Evolutionary conservation across 2,797 vertebrate species (phyloP).

Genomic region (Podarcis siculus): DNA sequence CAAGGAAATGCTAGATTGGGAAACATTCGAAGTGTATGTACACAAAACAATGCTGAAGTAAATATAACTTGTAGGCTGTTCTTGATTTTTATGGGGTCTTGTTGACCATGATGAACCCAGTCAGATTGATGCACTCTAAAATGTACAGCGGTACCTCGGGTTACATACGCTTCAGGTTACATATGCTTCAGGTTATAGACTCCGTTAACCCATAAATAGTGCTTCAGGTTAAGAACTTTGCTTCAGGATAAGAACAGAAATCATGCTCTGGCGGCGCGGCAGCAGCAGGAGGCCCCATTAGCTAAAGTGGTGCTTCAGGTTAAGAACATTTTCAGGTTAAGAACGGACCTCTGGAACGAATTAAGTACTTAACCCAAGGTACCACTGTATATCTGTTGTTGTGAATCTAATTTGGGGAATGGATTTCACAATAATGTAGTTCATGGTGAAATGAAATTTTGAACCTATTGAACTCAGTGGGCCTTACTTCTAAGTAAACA

Average conservation of each 20-base stretch:
- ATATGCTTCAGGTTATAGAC: too few relatives aligned
- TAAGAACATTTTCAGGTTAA: too few relatives aligned
- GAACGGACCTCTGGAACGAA: too few relatives aligned
- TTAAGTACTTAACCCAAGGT: too few relatives aligned
- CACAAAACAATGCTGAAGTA: conserved; percentile 57
- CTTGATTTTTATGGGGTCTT: conserved; percentile 56
- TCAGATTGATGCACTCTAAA: conserved; percentile 56
- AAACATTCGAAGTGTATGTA: conserved; percentile 65
- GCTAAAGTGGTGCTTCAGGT: too few relatives aligned
- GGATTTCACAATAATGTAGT: conserved; percentile 40
- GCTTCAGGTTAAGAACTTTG: too few relatives aligned
- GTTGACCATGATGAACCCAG: conserved; percentile 43
- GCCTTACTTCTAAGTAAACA: neutral
- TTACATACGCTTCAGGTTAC: too few relatives aligned
- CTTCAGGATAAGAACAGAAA: too few relatives aligned
- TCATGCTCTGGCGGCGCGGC: too few relatives aligned
- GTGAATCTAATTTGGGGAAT: conserved; percentile 62
- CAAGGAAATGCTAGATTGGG: conserved; percentile 48
- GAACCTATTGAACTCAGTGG: neutral
- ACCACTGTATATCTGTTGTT: conserved; percentile 27
- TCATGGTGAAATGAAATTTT: too few relatives aligned
- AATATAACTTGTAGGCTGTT: conserved; percentile 50
- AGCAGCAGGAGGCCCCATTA: too few relatives aligned
- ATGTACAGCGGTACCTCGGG: neutral
- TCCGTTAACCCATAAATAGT: too few relatives aligned